Conservation (phyloP, 2,888 invertebrate genomes). For the Herminia tarsipennalis region DNA sequence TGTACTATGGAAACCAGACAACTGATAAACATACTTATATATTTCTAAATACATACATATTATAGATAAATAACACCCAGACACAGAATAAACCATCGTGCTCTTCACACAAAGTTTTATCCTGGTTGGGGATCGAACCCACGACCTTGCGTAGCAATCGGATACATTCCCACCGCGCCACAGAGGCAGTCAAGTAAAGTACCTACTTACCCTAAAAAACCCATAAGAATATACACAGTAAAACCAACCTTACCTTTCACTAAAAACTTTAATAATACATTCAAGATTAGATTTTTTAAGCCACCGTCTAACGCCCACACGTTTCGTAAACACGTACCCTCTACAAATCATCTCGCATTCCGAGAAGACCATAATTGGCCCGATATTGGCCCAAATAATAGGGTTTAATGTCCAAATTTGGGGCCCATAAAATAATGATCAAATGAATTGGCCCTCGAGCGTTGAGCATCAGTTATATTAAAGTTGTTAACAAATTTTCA, state of each 20-base stretch:
- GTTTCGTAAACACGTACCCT: conserved; percentile 3
- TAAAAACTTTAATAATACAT: conserved; percentile 3
- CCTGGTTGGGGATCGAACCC: too few species aligned
- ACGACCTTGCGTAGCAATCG: too few species aligned
- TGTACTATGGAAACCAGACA: too few species aligned
- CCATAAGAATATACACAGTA: neutral
- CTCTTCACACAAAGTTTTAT: too few species aligned
- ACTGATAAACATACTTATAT: too few species aligned
- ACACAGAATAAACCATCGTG: too few species aligned
- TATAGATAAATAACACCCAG: too few species aligned
- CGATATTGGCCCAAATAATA: conserved; percentile 72
- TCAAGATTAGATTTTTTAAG: conserved; percentile 14
- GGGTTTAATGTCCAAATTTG: conserved; percentile 72
- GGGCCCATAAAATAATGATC: conserved; percentile 80
- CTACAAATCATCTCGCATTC: conserved; percentile 45
- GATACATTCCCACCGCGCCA: too few species aligned
- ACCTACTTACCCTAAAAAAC: neutral
- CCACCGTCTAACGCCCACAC: conserved; percentile 38
- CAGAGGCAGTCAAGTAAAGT: too few species aligned
- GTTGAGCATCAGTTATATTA: conserved; percentile 28
- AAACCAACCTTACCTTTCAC: neutral
- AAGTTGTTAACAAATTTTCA: conserved; percentile 50
- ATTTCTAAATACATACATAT: too few species aligned
- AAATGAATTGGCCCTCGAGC: conserved; percentile 52
- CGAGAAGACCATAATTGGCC: conserved; percentile 53